Conservation (phyloP, 2,113 vertebrate genomes). For the Orientallactaga bullata region DNA sequence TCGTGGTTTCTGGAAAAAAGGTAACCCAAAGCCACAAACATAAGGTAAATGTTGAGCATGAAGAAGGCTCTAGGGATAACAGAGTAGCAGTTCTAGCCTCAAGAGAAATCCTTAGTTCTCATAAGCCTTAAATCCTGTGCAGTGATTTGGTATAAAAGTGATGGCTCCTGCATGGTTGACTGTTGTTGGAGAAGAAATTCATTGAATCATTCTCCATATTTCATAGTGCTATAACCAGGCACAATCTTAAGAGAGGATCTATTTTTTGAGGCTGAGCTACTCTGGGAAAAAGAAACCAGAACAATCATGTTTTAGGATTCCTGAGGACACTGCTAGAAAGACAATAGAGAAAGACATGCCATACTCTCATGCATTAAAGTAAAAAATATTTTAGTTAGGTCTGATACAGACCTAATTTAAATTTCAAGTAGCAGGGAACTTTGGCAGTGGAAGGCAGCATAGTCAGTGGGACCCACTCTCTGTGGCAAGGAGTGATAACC, state of each 20-base stretch:
- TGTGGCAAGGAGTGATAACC: too few relatives aligned
- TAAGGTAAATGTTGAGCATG: too few relatives aligned
- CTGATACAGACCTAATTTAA: neutral
- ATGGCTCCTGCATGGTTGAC: neutral
- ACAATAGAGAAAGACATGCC: neutral
- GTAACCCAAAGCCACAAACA: neutral
- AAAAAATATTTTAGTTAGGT: too few relatives aligned
- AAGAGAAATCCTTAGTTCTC: neutral
- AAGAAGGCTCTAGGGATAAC: neutral
- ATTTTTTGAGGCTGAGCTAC: too few relatives aligned
- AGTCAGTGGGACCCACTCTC: too few relatives aligned
- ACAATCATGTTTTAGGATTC: too few relatives aligned
- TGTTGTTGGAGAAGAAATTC: neutral
- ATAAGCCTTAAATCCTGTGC: neutral
- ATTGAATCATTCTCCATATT: neutral
- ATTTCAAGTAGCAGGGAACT: too few relatives aligned
- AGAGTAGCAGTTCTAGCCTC: neutral
- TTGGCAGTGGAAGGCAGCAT: too few relatives aligned
- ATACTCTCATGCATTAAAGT: too few relatives aligned
- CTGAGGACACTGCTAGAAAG: neutral
- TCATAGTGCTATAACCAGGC: neutral
- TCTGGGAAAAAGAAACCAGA: neutral
- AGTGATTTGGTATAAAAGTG: neutral
- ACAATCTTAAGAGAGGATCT: neutral
- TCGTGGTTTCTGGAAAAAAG: neutral